Conservation (phyloP, 2,888 invertebrate genomes). For the Leptinotarsa juncta region DNA sequence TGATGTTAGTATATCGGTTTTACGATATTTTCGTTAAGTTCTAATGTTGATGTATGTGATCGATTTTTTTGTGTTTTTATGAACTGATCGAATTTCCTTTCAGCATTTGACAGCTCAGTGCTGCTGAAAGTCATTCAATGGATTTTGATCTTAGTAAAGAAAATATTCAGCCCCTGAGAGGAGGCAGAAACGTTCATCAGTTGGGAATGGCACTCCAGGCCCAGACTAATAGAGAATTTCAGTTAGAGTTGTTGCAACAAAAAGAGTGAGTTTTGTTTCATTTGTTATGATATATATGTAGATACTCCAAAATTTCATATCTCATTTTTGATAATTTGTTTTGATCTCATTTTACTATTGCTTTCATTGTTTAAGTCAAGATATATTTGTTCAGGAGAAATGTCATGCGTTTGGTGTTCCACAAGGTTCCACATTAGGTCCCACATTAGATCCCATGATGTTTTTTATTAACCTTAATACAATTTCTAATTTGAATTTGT, state of each 20-base stretch:
- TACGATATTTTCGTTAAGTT: slow-evolving; percentile 3
- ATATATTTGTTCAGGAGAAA: too few relatives aligned
- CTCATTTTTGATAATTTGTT: too few relatives aligned
- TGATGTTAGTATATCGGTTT: slow-evolving; percentile 1
- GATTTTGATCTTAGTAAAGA: slow-evolving; percentile 88
- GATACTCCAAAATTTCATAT: too few relatives aligned
- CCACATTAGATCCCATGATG: too few relatives aligned
- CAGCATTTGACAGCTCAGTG: slow-evolving; percentile 39
- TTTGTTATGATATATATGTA: neutral
- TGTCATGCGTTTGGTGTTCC: too few relatives aligned
- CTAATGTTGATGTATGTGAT: slow-evolving; percentile 11
- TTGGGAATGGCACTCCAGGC: slow-evolving; percentile 84
- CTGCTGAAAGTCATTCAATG: slow-evolving; percentile 64
- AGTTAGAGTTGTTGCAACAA: slow-evolving; percentile 75
- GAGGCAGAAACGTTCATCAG: slow-evolving; percentile 85
- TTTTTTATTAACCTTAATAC: too few relatives aligned
- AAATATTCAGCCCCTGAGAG: slow-evolving; percentile 92
- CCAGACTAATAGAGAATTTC: slow-evolving; percentile 77
- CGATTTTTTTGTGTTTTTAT: slow-evolving; percentile 34
- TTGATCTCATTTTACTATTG: neutral
- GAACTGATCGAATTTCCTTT: slow-evolving; percentile 35
- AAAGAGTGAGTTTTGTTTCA: slow-evolving; percentile 71
- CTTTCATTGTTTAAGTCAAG: too few relatives aligned
- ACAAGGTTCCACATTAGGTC: too few relatives aligned
- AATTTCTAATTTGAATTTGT: too few relatives aligned